Base-by-base conservation (phyloP, 2,113 vertebrate species). In the Garra rufa region DNA sequence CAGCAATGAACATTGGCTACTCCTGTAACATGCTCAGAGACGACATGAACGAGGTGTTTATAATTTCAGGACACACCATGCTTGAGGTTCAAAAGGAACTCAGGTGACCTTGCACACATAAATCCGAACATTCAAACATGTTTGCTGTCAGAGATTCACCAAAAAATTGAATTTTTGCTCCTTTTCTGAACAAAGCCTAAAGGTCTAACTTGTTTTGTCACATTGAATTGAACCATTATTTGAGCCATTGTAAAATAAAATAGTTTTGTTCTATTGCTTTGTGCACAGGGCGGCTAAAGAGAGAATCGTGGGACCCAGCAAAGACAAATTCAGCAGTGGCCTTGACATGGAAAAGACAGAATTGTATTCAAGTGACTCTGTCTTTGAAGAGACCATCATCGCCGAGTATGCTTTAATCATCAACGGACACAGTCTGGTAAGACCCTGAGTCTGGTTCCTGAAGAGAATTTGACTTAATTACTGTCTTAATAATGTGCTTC, bases 1-100 rank as follows among this genome's bases (percentile, higher is more conserved):
- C 96, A 14, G 95, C 95, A 0, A 94, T 95, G 91, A 97, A 96
- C 89, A 95, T 97, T 8, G 95, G 95, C 34, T 96, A 96, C 86
- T 95, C 95, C 80, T 95, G 95, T 91, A 93, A 95, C 87, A 91
- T 97, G 92, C 92, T 97, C 83, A 93, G 94, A 38, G 95, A 96
- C 69, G 94, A 93, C 87, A 95, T 96, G 95, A 94, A 93, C 50
- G 94, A 95, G 52, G 91, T 96, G 84, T 96, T 97, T 74, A 87
- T 95, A 26, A 89, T 96, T 70, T 90, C 94, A 30, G 94, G 95
- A n/a, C 91, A 89, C 85, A 93, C 92, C 0, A 89, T 77, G 14
- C 79, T 59, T 4, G 96, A 96, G 88, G 95, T 96, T 57, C 92
- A 90, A 83, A 91, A 93, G 89, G 93, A 96, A 83, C 91, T 96